phyloP scores from a whole-genome alignment of 2,888 invertebrate species.

The Crepidodera aurea region DNA sequence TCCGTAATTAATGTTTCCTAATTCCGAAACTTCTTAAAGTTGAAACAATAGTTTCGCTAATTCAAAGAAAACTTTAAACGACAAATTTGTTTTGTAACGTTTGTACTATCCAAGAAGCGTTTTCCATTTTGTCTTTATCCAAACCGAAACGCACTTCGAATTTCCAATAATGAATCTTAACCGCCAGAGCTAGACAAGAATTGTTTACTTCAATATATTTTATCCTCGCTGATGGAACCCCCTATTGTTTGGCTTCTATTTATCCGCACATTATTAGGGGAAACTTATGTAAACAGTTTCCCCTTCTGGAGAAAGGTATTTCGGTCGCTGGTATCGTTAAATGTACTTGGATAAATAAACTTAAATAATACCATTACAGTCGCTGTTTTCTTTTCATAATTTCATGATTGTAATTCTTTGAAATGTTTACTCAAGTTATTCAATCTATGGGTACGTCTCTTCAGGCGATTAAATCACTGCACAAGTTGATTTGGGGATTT shows the following conservation, averaged over 20 bases:
- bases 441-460: background rate
- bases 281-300: slow-evolving; percentile 39
- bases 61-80: slow-evolving; percentile 26
- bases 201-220: slow-evolving; percentile 41
- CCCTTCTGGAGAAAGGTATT: slow-evolving; percentile 31
- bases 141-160: slow-evolving; percentile 21
- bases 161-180: slow-evolving; percentile 27
- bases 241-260: slow-evolving; percentile 58
- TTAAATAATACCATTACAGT: slow-evolving; percentile 49
- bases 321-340: slow-evolving; percentile 47
- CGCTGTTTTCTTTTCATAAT: slow-evolving; percentile 57
- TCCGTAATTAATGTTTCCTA: slow-evolving; percentile 24
- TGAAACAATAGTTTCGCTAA: slow-evolving; percentile 26
- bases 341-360: slow-evolving; percentile 48
- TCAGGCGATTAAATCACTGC: slow-evolving; percentile 1
- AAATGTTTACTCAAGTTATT: slow-evolving; percentile 36
- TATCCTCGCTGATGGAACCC: slow-evolving; percentile 30
- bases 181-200: slow-evolving; percentile 16
- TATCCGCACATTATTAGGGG: slow-evolving; percentile 51
- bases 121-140: slow-evolving; percentile 15
- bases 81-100: slow-evolving; percentile 23
- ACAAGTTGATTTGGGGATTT: background rate
- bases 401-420: slow-evolving; percentile 41
- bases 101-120: slow-evolving; percentile 13
- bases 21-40: slow-evolving; percentile 17